phyloP scores from a whole-genome alignment of 1,140 invertebrate genomes.

The Pentalonia nigronervosa region DNA sequence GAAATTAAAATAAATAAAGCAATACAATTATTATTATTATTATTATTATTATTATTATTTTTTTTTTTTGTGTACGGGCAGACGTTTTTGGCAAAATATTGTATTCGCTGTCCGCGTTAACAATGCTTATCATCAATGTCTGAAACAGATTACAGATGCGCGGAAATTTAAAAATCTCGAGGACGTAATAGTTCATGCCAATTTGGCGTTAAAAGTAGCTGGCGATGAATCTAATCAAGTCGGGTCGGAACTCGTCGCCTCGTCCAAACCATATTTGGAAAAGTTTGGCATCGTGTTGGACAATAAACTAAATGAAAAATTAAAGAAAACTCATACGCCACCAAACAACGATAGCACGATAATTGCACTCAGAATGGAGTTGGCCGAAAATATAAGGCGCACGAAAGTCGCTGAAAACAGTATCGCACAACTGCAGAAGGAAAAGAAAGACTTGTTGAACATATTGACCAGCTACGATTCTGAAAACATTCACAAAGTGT shows the following conservation, averaged over 20 bases:
- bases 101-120: not conserved
- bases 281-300: not conserved
- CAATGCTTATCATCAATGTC: not conserved
- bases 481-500: not conserved
- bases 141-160: not conserved
- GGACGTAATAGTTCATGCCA: not conserved
- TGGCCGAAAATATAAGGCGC: not conserved
- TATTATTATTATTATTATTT: not conserved
- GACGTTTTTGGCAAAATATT: conserved; percentile 10
- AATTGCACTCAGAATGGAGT: not conserved
- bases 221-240: not conserved
- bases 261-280: not conserved
- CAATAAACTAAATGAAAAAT: not conserved
- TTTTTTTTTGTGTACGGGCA: not conserved
- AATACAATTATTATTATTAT: not conserved
- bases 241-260: not conserved
- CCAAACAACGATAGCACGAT: not conserved
- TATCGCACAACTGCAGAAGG: not conserved
- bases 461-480: conserved; percentile 3
- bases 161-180: not conserved
- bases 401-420: not conserved
- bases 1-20: not conserved
- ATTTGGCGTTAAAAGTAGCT: not conserved
- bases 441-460: conserved; percentile 36
- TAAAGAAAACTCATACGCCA: not conserved